Conservation (phyloP, 2,888 invertebrate species). For the Deilephila porcellus region DNA sequence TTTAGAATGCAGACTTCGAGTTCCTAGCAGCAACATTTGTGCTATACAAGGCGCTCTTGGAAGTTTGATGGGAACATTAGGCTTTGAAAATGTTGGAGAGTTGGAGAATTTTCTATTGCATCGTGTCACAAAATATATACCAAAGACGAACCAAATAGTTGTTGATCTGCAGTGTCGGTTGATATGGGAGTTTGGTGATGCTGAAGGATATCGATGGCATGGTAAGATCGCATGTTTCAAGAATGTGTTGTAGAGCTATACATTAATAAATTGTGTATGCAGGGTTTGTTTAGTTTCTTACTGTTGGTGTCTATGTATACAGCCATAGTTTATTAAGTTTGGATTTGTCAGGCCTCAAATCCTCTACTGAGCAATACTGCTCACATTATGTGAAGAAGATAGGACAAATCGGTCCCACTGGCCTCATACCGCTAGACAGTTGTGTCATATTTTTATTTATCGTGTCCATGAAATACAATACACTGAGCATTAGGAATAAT, state of each 20-base stretch:
- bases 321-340: too few relatives aligned
- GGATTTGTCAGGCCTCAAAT: neutral
- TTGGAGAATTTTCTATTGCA: slow-evolving; percentile 83
- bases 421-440: neutral
- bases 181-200: slow-evolving; percentile 86
- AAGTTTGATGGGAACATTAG: slow-evolving; percentile 80
- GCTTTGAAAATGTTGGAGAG: slow-evolving; percentile 78
- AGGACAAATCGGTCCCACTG: neutral
- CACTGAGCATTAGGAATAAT: slow-evolving; percentile 2
- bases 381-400: neutral
- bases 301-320: too few relatives aligned
- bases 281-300: too few relatives aligned
- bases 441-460: slow-evolving; percentile 9
- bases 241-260: neutral
- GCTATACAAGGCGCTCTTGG: slow-evolving; percentile 81
- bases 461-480: slow-evolving; percentile 13
- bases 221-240: slow-evolving; percentile 71
- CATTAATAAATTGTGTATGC: too few relatives aligned
- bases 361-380: neutral
- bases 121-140: slow-evolving; percentile 82
- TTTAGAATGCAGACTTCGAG: slow-evolving; percentile 76
- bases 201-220: slow-evolving; percentile 82
- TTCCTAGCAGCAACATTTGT: slow-evolving; percentile 81
- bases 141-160: slow-evolving; percentile 85
- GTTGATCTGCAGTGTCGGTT: slow-evolving; percentile 87